Evolutionary conservation across 2,888 invertebrate species (phyloP).

Genomic region (Xestoiulus laeticollis): DNA sequence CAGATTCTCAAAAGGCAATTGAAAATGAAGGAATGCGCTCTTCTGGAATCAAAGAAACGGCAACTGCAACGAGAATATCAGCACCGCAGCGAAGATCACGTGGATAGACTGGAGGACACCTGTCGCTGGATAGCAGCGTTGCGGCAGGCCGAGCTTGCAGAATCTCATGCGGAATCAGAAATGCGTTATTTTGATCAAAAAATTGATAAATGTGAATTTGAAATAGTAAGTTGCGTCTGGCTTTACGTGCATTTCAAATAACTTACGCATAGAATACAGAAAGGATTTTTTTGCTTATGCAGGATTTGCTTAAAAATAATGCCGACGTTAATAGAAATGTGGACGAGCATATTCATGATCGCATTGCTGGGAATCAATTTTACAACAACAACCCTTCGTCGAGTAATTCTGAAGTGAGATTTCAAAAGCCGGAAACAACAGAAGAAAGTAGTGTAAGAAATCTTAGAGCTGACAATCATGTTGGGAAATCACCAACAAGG

Average conservation of each 20-base stretch:
- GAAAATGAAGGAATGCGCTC: neutral
- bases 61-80: neutral
- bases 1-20: neutral
- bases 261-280: neutral
- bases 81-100: neutral
- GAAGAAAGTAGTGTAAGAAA: neutral
- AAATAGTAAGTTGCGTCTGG: neutral
- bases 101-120: slow-evolving; percentile 6
- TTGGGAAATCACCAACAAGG: neutral
- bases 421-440: neutral
- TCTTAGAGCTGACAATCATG: neutral
- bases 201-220: neutral
- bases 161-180: neutral
- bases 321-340: neutral
- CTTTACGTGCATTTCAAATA: neutral
- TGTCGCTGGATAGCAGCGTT: slow-evolving; percentile 1
- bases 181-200: neutral
- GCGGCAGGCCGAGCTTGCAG: neutral
- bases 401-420: neutral
- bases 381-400: neutral
- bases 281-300: neutral
- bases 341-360: neutral
- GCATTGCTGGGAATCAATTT: neutral
- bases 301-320: slow-evolving; percentile 23
- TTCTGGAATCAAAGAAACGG: slow-evolving; percentile 9